Base-by-base conservation (phyloP, 2,113 vertebrate genomes). In the Antennarius striatus region DNA sequence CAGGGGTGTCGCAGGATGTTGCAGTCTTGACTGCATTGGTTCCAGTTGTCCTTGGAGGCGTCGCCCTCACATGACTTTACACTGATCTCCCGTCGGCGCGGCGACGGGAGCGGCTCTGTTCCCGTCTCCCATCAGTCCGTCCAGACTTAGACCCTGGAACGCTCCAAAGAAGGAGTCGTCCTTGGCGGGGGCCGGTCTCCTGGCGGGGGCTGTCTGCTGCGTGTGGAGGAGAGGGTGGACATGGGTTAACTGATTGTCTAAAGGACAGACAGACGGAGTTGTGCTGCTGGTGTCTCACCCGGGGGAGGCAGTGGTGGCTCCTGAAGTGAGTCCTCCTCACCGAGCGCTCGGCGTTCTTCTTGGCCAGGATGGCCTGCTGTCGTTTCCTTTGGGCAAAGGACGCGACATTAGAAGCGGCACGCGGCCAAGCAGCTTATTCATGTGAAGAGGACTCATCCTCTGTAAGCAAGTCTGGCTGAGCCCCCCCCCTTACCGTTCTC, bases 221-320 rank as follows among this genome's bases (percentile, higher is more conserved):
- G 47, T 10, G n/a, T 14, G 65, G 28, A 56, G 40, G 14, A 60
- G 9, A 51, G 13, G 4, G 9, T 1, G 6, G 13, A 1, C 4
- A 60, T 4, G 2, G 7, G 48, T 11, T 16, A 1, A 10, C 51
- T 47, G 12, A 1, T 6, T 52, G 10, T 9, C 17, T 9, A 3
- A 45, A 3, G 13, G 10, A 10, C 10, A 15, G 22, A 22, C 22
- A 22, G 2, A 22, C 22, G 22, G 22, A 22, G 22, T 2, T 22
- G 1, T 16, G 45, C 5, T 9, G 9, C 42, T 32, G 14, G n/a
- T 50, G 13, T 17, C 80, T 55, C 47, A 95, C 93, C 88, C 85
- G 84, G 2, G 89, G 76, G 22, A 93, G 90, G 42, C 86, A 91
- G 75, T 93, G 93, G 48, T 94, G 92, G 68, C 86, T 91, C 71